phyloP scores from a whole-genome alignment of 2,888 invertebrate species.

The Parnassius glacialis region DNA sequence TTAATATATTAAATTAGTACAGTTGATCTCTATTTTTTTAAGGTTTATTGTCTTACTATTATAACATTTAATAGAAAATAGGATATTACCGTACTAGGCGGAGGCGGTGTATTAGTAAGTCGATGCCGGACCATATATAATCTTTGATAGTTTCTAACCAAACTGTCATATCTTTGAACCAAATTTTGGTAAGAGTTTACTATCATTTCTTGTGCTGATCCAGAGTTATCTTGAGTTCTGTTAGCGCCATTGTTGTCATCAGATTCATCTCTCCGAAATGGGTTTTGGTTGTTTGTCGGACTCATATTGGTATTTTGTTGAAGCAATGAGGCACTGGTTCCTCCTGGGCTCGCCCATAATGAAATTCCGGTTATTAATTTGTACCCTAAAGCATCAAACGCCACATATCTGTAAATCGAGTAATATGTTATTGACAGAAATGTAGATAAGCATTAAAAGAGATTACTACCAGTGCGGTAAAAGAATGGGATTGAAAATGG shows the following conservation, averaged over 20 bases:
- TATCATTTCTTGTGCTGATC: slow-evolving; percentile 64
- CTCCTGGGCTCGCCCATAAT: slow-evolving; percentile 51
- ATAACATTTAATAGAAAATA: too few species aligned
- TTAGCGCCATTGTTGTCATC: slow-evolving; percentile 44
- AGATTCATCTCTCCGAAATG: slow-evolving; percentile 49
- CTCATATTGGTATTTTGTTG: slow-evolving; percentile 45
- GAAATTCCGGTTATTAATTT: slow-evolving; percentile 92
- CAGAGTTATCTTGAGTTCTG: slow-evolving; percentile 46
- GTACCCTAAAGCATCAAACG: slow-evolving; percentile 90
- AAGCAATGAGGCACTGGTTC: slow-evolving; percentile 42
- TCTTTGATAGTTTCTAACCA: slow-evolving; percentile 74
- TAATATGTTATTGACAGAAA: not conserved
- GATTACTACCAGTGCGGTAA: too few species aligned
- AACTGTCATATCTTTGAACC: slow-evolving; percentile 74
- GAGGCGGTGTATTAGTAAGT: slow-evolving; percentile 58
- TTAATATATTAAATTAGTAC: too few species aligned
- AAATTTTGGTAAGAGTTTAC: slow-evolving; percentile 75
- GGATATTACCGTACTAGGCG: slow-evolving; percentile 59
- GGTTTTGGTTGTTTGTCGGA: slow-evolving; percentile 46
- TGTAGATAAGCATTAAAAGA: not conserved
- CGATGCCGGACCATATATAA: slow-evolving; percentile 74
- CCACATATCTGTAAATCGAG: slow-evolving; percentile 84
- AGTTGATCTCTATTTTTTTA: too few species aligned
- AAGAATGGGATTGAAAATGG: too few species aligned
- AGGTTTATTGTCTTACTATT: too few species aligned